These are phyloP conservation scores for Proteles cristata DNA, from an alignment of 2,113 vertebrate genomes.

Conservation along the genomic window DNA sequence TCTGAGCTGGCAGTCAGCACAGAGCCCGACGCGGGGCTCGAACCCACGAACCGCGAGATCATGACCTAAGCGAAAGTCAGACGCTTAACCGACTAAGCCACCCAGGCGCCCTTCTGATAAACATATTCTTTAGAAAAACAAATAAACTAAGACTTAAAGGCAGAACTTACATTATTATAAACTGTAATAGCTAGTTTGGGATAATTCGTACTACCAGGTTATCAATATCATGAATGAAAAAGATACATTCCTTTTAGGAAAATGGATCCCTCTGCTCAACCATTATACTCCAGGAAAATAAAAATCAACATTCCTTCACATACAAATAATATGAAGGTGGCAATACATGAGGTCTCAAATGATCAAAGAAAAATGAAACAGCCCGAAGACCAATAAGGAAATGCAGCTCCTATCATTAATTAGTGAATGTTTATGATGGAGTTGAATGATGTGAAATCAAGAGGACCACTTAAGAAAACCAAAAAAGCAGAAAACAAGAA, in stretches of 20 bases:
- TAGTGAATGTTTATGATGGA: neutral
- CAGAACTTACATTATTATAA: neutral
- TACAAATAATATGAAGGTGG: neutral
- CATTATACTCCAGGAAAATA: constrained; percentile 44
- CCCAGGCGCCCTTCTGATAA: neutral
- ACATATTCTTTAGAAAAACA: constrained; percentile 2
- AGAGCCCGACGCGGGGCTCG: too few species aligned
- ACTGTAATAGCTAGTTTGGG: neutral
- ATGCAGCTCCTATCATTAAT: neutral
- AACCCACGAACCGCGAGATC: too few species aligned
- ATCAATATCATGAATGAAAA: neutral
- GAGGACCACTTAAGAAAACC: constrained; percentile 14
- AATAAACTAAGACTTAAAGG: constrained; percentile 27
- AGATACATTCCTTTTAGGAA: constrained; percentile 4
- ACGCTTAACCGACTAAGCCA: too few species aligned
- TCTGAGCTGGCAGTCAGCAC: too few species aligned
- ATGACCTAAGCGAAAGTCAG: too few species aligned
- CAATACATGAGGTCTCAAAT: neutral
- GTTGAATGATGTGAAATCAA: constrained; percentile 15
- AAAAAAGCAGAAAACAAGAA: constrained; percentile 15
- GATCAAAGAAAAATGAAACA: neutral
- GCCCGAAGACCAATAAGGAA: neutral
- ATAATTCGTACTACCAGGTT: neutral
- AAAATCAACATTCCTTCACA: neutral
- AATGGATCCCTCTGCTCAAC: neutral